Percentiles rank a stretch among this genome's conserved stretches.
Conservation (phyloP, 2,888 invertebrate genomes). For the Euplagia quadripunctaria region DNA sequence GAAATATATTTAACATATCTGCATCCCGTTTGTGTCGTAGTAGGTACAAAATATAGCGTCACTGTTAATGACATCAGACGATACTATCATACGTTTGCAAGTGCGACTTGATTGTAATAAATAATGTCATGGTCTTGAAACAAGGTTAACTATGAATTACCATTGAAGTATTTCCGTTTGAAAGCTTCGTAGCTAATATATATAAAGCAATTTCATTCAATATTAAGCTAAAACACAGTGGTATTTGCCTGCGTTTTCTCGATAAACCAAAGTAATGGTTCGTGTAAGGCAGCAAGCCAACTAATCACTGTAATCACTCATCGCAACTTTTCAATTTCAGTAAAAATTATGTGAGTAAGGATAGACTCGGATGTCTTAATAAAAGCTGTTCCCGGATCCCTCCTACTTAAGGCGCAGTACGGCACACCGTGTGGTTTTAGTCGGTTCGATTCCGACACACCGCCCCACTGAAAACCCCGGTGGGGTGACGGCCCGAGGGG, state of each 20-base stretch:
- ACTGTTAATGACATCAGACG: not conserved
- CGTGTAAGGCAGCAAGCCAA: not conserved
- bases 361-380: too few species aligned
- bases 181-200: not conserved
- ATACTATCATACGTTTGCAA: not conserved
- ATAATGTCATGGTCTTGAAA: constrained; percentile 1
- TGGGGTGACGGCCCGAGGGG: too few species aligned
- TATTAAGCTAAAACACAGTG: not conserved
- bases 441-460: too few species aligned
- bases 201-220: not conserved
- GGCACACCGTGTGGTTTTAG: too few species aligned
- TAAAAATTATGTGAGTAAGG: not conserved
- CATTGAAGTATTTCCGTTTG: constrained; percentile 4
- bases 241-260: not conserved
- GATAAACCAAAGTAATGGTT: not conserved
- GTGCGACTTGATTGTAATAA: not conserved
- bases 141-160: not conserved
- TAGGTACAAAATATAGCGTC: constrained; percentile 2
- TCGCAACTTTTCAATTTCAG: not conserved
- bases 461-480: too few species aligned
- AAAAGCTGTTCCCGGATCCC: too few species aligned
- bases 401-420: too few species aligned
- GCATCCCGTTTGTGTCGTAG: not conserved
- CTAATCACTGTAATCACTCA: not conserved
- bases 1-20: not conserved